Conservation (phyloP, 2,797 vertebrate species). For the Smutsia gigantea region DNA sequence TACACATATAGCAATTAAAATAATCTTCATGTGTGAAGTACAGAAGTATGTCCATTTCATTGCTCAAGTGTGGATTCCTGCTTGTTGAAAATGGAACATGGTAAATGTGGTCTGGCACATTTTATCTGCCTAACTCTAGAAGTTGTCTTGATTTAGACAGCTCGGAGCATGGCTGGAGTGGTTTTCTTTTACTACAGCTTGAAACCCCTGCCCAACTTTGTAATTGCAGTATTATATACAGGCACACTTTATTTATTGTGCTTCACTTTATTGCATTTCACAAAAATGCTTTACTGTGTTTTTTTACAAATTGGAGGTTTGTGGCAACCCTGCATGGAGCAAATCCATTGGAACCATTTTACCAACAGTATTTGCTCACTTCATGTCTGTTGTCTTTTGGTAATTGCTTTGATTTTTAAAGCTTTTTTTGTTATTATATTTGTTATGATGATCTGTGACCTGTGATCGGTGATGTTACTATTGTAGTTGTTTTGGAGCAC, state of each 20-base stretch:
- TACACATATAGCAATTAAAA: not conserved
- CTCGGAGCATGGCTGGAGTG: not conserved
- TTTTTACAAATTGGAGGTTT: not conserved
- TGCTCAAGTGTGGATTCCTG: not conserved
- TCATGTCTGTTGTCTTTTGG: not conserved
- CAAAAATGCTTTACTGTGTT: not conserved
- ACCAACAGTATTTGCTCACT: not conserved
- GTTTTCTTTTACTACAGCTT: not conserved
- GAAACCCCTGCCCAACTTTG: not conserved
- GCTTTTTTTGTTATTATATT: not conserved
- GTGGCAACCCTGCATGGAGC: not conserved
- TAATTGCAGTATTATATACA: not conserved
- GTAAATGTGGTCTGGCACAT: not conserved
- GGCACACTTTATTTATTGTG: not conserved
- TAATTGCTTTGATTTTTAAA: not conserved
- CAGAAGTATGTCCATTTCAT: conserved; percentile 32
- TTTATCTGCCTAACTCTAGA: not conserved
- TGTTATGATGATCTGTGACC: not conserved
- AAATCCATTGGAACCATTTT: not conserved
- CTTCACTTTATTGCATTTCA: not conserved
- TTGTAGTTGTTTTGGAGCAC: not conserved
- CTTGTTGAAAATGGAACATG: not conserved
- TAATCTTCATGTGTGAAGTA: conserved; percentile 54
- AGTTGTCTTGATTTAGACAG: not conserved
- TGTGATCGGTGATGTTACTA: not conserved